Percentiles rank a stretch among this genome's conserved stretches.
Conservation (phyloP, 2,888 invertebrate species). For the Drosophila robusta region DNA sequence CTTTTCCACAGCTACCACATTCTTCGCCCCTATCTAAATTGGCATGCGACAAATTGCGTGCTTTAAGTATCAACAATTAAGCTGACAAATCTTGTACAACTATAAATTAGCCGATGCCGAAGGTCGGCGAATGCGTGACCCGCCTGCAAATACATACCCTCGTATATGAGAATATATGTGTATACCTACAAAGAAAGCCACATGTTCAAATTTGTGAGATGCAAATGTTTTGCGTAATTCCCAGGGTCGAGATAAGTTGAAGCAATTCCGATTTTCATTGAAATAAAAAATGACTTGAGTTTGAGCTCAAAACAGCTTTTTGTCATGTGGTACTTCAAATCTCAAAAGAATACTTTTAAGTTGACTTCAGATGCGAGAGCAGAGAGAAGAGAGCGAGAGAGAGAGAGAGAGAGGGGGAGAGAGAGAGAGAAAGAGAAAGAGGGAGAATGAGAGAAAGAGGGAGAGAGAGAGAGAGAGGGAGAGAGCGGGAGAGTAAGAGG, state of each 20-base stretch:
- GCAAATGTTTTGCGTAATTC: not conserved
- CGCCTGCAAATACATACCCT: conserved; percentile 1
- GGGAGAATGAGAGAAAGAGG: too few species aligned
- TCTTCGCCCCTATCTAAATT: not conserved
- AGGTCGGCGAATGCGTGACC: conserved; percentile 34
- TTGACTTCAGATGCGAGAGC: too few species aligned
- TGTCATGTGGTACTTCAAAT: too few species aligned
- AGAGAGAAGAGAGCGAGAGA: too few species aligned
- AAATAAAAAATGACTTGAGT: too few species aligned
- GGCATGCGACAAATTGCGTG: conserved; percentile 9
- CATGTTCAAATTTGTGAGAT: not conserved
- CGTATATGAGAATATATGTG: not conserved
- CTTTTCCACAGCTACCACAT: not conserved
- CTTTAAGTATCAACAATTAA: conserved; percentile 23
- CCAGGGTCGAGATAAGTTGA: not conserved
- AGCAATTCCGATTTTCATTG: conserved; percentile 1
- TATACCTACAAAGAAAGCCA: conserved; percentile 11
- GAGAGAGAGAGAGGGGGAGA: too few species aligned
- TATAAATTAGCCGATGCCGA: conserved; percentile 5
- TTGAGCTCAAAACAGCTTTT: too few species aligned
- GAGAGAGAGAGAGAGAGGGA: too few species aligned
- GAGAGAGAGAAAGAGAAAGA: too few species aligned
- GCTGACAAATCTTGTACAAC: conserved; percentile 10
- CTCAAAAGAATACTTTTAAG: too few species aligned
- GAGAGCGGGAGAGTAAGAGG: too few species aligned